phyloP scores from a whole-genome alignment of 2,888 invertebrate genomes.

The Phasia obesa region DNA sequence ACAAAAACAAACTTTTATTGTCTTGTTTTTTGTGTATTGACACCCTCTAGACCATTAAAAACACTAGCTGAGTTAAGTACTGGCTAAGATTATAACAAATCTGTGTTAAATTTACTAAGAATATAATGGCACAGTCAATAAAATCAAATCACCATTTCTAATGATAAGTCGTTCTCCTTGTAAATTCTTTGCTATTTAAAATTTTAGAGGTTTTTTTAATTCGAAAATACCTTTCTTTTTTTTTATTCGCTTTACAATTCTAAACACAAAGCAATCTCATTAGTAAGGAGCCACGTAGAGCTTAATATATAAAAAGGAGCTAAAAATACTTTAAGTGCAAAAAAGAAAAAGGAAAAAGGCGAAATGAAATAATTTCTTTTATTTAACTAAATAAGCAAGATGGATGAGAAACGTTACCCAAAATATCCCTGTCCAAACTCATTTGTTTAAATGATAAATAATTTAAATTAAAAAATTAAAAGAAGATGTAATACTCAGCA shows the following conservation, averaged over 20 bases:
- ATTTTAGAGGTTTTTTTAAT: conserved; percentile 9
- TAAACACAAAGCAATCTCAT: conserved; percentile 57
- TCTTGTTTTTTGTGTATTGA: neutral
- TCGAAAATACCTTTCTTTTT: conserved; percentile 8
- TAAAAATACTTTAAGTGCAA: conserved; percentile 1
- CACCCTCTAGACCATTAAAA: neutral
- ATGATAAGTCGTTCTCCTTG: conserved; percentile 32
- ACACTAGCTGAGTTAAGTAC: no score
- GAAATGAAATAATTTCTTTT: conserved; percentile 3
- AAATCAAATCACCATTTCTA: conserved; percentile 61
- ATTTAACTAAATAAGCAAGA: conserved; percentile 28
- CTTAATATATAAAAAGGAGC: conserved; percentile 42
- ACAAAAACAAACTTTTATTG: neutral
- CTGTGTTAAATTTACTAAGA: conserved; percentile 66
- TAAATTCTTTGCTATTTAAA: conserved; percentile 14
- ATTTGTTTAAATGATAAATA: conserved; percentile 57
- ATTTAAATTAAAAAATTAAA: conserved; percentile 50
- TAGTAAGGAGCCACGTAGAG: conserved; percentile 64
- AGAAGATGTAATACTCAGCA: neutral
- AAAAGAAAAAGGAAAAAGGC: neutral
- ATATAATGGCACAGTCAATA: conserved; percentile 59
- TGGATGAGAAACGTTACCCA: conserved; percentile 22
- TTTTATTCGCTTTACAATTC: no score
- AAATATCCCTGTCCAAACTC: conserved; percentile 33
- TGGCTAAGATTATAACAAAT: conserved; percentile 54